A percentile compares a stretch with the other conserved stretches of the same genome.
Conservation (phyloP, 2,797 vertebrate species). For the Siniperca obscura region DNA sequence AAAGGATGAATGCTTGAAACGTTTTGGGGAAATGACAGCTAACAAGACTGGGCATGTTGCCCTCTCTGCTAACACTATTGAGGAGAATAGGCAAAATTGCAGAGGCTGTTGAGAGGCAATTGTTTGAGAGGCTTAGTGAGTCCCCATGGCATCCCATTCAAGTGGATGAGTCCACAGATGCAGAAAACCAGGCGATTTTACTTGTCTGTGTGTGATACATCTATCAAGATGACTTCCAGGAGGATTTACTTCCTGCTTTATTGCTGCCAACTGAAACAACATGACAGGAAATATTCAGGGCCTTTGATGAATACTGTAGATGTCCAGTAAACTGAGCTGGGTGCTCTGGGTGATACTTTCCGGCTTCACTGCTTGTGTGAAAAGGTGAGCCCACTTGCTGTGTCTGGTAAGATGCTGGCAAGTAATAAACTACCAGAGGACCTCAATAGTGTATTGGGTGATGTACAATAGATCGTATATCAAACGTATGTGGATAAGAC, state of each 20-base stretch:
- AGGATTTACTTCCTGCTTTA: conserved; percentile 34
- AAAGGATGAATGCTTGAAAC: conserved; percentile 35
- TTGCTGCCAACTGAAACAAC: conserved; percentile 27
- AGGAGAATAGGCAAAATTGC: conserved; percentile 54
- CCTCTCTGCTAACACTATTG: conserved; percentile 50
- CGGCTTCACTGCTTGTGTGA: background rate
- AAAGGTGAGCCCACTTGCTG: background rate
- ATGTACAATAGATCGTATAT: background rate
- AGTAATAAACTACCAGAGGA: background rate
- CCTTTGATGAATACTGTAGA: conserved; percentile 1
- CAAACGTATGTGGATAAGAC: background rate
- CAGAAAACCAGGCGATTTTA: conserved; percentile 38
- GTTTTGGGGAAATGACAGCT: conserved; percentile 47
- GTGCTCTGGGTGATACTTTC: background rate
- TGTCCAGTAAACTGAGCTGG: conserved; percentile 16
- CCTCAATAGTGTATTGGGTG: background rate
- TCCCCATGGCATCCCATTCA: conserved; percentile 44
- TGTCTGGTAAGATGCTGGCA: background rate
- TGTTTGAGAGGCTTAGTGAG: conserved; percentile 63
- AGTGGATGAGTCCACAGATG: conserved; percentile 57
- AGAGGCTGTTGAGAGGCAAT: conserved; percentile 58
- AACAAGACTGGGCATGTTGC: conserved; percentile 53
- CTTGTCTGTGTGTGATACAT: conserved; percentile 46
- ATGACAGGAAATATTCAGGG: conserved; percentile 11
- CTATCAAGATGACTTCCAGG: conserved; percentile 45